Conservation (phyloP, 2,113 vertebrate genomes). For the Sorex fumeus region DNA sequence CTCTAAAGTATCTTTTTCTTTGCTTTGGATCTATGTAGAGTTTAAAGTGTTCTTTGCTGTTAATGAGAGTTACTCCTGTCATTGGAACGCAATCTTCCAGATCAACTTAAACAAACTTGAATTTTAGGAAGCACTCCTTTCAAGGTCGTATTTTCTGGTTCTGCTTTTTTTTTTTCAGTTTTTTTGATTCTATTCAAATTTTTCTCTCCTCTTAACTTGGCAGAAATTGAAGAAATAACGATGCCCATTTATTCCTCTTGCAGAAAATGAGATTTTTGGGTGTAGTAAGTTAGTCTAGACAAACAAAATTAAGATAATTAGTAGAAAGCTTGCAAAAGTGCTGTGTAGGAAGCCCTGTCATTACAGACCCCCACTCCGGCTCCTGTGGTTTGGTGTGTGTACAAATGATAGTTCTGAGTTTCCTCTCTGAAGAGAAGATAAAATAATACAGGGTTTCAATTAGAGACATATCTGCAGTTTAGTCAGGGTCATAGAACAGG, state of each 20-base stretch:
- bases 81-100: background rate
- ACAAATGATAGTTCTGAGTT: constrained; percentile 85
- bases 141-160: constrained; percentile 71
- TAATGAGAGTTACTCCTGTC: background rate
- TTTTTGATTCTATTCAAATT: constrained; percentile 78
- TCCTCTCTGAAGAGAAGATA: constrained; percentile 83
- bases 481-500: constrained; percentile 73
- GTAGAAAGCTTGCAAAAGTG: constrained; percentile 85
- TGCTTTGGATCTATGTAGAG: background rate
- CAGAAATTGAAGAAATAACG: constrained; percentile 57
- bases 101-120: background rate
- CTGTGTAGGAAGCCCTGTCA: constrained; percentile 88
- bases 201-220: constrained; percentile 79
- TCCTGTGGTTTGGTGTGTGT: constrained; percentile 87
- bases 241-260: constrained; percentile 63
- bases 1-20: background rate
- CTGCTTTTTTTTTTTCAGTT: constrained; percentile 80
- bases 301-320: constrained; percentile 88
- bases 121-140: constrained; percentile 73
- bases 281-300: constrained; percentile 87
- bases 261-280: constrained; percentile 60
- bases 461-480: constrained; percentile 85
- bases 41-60: background rate
- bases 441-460: constrained; percentile 86
- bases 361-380: constrained; percentile 86